These are phyloP conservation scores for Urocolius indicus DNA, from an alignment of 2,113 vertebrate species.

Conservation along the genomic window DNA sequence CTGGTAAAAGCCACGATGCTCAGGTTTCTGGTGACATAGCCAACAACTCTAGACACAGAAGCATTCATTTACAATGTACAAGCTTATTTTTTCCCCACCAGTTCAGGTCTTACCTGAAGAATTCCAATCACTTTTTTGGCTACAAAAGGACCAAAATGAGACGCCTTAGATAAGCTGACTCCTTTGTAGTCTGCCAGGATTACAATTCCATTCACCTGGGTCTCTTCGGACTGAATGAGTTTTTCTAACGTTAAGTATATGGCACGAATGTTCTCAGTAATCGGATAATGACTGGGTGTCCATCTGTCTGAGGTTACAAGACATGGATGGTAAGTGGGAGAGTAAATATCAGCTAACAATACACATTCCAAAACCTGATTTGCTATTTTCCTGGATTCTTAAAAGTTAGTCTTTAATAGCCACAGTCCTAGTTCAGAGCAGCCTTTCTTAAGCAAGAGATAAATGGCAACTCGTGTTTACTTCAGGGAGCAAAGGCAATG, in stretches of 20 bases:
- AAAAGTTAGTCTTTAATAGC: slow-evolving; percentile 2
- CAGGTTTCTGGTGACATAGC: background rate
- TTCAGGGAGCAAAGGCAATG: slow-evolving; percentile 14
- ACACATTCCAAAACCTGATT: slow-evolving; percentile 45
- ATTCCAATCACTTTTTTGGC: slow-evolving; percentile 98
- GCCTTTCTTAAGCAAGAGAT: slow-evolving; percentile 28
- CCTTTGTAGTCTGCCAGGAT: slow-evolving; percentile 97
- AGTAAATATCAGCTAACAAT: slow-evolving; percentile 51
- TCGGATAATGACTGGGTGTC: slow-evolving; percentile 93
- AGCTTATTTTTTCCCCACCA: background rate
- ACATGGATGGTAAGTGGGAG: slow-evolving; percentile 59
- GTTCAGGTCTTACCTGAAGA: slow-evolving; percentile 88
- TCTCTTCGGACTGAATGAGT: slow-evolving; percentile 96
- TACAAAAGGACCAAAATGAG: slow-evolving; percentile 96
- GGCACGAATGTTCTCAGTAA: slow-evolving; percentile 96
- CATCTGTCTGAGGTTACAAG: slow-evolving; percentile 87
- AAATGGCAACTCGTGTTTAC: slow-evolving; percentile 7
- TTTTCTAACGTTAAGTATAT: slow-evolving; percentile 97
- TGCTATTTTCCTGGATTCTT: slow-evolving; percentile 16
- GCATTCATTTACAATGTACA: slow-evolving; percentile 41
- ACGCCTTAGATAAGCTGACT: slow-evolving; percentile 96
- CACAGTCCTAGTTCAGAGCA: slow-evolving; percentile 29
- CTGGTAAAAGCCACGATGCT: background rate
- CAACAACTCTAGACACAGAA: slow-evolving; percentile 31
- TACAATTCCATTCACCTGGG: slow-evolving; percentile 97